phyloP scores from a whole-genome alignment of 2,888 invertebrate genomes.

The Sussaba pulchella region DNA sequence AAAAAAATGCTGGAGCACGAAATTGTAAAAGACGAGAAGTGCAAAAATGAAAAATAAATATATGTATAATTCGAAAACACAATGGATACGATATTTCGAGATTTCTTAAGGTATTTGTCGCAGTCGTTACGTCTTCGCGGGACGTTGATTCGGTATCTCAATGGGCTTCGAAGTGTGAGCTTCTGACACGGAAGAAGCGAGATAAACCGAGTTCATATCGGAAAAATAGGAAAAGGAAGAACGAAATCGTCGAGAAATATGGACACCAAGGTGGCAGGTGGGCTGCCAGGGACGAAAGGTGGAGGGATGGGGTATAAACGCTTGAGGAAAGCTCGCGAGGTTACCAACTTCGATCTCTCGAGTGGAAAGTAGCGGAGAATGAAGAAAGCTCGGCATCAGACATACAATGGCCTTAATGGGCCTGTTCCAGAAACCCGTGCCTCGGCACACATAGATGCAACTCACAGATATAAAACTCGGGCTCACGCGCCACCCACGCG shows the following conservation, averaged over 20 bases:
- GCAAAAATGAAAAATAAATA: too few species aligned
- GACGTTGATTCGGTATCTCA: slow-evolving; percentile 14
- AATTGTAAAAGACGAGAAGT: too few species aligned
- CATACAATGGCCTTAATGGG: slow-evolving; percentile 67
- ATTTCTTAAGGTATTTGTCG: slow-evolving; percentile 18
- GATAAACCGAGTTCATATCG: neutral
- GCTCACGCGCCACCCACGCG: slow-evolving; percentile 25
- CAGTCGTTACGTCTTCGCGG: slow-evolving; percentile 3
- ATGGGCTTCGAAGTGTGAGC: slow-evolving; percentile 22
- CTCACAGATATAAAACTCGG: slow-evolving; percentile 53
- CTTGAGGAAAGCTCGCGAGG: slow-evolving; percentile 30
- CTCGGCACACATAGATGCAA: slow-evolving; percentile 60
- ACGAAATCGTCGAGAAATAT: neutral
- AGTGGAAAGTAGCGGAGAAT: slow-evolving; percentile 17
- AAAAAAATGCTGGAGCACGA: too few species aligned
- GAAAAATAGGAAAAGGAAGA: slow-evolving; percentile 3
- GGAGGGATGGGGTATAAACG: slow-evolving; percentile 40
- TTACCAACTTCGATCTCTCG: slow-evolving; percentile 42
- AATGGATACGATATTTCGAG: too few species aligned
- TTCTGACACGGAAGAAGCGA: slow-evolving; percentile 6
- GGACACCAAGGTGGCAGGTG: slow-evolving; percentile 5
- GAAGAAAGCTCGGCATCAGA: slow-evolving; percentile 39
- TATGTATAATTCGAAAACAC: too few species aligned
- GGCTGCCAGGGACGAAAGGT: slow-evolving; percentile 48
- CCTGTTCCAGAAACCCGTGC: slow-evolving; percentile 65